Base-by-base conservation (phyloP, 1,140 invertebrate genomes). In the Periplaneta americana region DNA sequence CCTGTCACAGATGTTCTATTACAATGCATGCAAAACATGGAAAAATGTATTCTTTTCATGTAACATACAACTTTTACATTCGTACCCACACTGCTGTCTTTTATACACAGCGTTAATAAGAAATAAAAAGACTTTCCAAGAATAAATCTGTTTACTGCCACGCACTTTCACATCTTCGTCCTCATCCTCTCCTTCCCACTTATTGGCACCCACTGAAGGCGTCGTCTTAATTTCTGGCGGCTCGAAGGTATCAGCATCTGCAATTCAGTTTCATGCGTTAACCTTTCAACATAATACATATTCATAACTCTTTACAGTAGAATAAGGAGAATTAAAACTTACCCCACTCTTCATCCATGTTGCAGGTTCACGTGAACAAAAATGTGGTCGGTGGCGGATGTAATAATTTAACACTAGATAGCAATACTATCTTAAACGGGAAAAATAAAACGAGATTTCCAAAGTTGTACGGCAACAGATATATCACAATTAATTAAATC, bases 321-420 rank as follows among this genome's bases (percentile, higher is more conserved):
- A 1, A 75, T 32, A 80, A 11, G 5, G 22, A 66, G 22, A 22
- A 10, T 75, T 17, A 2, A 75, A 34, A 78, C 81, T 75, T 39
- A 81, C 81, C 81, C 81, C 81, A 81, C n/a, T 81, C 81, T 78
- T 81, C 81, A 33, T 81, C 81, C 81, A 81, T 81, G 77, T 81
- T 81, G 18, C 34, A 34, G 32, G 74, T 78, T 81, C 81, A 75
- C 81, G 81, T 78, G 81, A 80, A 75, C 80, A 80, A 75, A 80
- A 80, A 78, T 78, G 76, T 36, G 34, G 76, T 78, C 76, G 35
- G 1, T 36, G 22, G n/a, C 28, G 22, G 28, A 34, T 34, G 34
- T 28, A 13, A 36, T 34, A 78, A 28, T 28, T 35, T 75, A 74
- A 81, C 39, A 76, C 75, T 34, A 75, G 75, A 76, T 34, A 66